These are phyloP conservation scores for Ctenodactylus gundi DNA, from an alignment of 2,113 vertebrate species.

Conservation along the genomic window DNA sequence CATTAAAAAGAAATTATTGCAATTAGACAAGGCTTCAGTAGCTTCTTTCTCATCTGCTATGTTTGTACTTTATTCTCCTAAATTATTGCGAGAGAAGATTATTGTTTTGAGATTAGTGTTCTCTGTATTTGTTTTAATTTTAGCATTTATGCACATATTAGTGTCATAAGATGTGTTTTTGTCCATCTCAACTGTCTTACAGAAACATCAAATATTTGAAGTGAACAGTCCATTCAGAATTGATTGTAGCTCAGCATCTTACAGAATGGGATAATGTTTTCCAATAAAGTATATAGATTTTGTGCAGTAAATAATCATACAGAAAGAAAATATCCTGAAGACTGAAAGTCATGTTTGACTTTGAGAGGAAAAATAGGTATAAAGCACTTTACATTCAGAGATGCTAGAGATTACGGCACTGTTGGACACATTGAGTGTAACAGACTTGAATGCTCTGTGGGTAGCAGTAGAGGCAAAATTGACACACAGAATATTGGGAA, in stretches of 20 bases:
- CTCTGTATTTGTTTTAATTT: background rate
- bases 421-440: background rate
- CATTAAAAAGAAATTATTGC: background rate
- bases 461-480: background rate
- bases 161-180: slow-evolving; percentile 16
- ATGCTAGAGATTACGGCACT: background rate
- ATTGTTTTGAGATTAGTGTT: background rate
- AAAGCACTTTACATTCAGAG: background rate
- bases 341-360: background rate
- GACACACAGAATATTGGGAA: background rate
- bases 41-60: background rate
- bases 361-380: background rate
- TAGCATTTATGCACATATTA: background rate
- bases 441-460: background rate
- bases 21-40: background rate
- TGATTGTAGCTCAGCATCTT: background rate
- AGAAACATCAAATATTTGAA: background rate
- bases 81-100: background rate
- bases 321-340: background rate
- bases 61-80: background rate
- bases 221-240: background rate
- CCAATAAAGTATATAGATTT: background rate
- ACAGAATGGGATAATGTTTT: background rate
- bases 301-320: background rate
- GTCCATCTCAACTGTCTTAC: background rate